Evolutionary conservation across 2,113 vertebrate genomes (phyloP).

Genomic region (Gnathonemus longibarbis): DNA sequence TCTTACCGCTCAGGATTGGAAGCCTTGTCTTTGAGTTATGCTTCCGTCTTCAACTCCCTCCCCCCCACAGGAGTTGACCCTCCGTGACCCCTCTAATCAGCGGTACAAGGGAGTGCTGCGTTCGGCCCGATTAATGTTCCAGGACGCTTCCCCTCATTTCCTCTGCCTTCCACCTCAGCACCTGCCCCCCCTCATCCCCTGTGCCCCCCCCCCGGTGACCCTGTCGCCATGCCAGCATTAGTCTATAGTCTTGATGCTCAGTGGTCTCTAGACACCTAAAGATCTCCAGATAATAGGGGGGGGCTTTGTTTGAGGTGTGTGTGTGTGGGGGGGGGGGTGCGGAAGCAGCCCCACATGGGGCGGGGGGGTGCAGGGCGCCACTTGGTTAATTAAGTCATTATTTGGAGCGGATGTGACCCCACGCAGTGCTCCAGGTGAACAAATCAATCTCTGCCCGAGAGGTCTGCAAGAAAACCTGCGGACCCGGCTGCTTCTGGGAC

Average conservation of each 20-base stretch:
- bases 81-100: not conserved
- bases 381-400: not conserved
- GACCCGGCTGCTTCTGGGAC: not conserved
- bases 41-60: not conserved
- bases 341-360: not conserved
- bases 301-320: not conserved
- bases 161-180: no score
- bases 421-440: not conserved
- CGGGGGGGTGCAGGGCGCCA: not conserved
- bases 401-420: not conserved
- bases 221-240: not conserved
- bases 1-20: not conserved
- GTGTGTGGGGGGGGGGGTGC: not conserved
- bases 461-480: not conserved
- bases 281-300: not conserved
- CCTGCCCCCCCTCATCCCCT: not conserved
- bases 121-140: not conserved
- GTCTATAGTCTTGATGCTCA: not conserved
- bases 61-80: not conserved
- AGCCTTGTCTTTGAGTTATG: not conserved
- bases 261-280: not conserved
- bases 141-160: not conserved
- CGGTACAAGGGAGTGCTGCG: not conserved
- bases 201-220: not conserved
- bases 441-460: not conserved